Percentiles rank a stretch among this genome's conserved stretches.
phyloP scores from a whole-genome alignment of 2,113 vertebrate species.

The Urocynchramus pylzowi region DNA sequence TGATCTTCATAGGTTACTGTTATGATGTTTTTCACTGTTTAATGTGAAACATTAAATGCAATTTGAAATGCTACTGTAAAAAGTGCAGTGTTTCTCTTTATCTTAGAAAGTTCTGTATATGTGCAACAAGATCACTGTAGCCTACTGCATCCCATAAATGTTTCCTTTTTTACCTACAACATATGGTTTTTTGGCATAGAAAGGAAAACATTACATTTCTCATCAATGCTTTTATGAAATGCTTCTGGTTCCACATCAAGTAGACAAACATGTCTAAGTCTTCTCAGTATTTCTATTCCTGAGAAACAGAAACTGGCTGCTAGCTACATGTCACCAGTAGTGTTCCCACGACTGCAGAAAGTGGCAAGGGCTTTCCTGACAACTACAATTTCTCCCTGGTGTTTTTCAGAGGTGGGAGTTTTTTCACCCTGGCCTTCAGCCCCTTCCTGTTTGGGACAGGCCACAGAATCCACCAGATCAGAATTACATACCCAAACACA shows the following conservation, averaged over 20 bases:
- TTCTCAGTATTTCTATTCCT: neutral
- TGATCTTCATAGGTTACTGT: neutral
- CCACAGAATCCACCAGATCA: neutral
- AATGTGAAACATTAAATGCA: too few relatives aligned
- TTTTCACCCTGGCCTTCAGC: neutral
- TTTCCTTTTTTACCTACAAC: neutral
- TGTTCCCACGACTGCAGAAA: neutral
- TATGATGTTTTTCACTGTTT: neutral
- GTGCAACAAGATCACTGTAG: neutral
- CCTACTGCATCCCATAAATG: neutral
- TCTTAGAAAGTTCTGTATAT: neutral
- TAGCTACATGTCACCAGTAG: rapidly evolving
- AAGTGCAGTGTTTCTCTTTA: neutral
- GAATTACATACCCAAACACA: neutral
- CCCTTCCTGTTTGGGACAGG: neutral
- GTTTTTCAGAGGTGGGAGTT: neutral
- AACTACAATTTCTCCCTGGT: neutral
- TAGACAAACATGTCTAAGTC: neutral
- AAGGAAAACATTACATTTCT: neutral
- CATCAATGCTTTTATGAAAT: neutral
- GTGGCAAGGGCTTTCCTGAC: neutral
- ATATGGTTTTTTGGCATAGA: neutral
- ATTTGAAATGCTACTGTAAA: neutral
- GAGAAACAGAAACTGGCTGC: neutral
- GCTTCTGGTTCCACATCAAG: neutral